These are phyloP conservation scores for Rhynchotus rufescens DNA, from an alignment of 2,797 vertebrate genomes.

Conservation along the genomic window DNA sequence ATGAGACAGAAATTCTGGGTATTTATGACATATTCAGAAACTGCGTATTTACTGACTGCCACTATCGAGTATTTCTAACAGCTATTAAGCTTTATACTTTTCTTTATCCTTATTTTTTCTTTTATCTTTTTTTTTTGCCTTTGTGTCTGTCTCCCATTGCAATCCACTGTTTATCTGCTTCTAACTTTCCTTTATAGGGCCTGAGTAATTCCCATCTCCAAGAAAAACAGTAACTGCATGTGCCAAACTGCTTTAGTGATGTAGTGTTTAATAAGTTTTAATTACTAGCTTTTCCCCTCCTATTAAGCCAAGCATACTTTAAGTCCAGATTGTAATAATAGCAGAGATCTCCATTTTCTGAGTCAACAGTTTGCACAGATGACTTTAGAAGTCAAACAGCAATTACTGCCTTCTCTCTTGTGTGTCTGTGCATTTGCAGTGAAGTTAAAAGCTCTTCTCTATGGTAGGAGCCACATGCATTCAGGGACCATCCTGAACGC, in stretches of 20 bases:
- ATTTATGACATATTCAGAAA: neutral
- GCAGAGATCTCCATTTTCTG: slow-evolving; percentile 12
- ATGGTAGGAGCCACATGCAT: neutral
- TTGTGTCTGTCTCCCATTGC: neutral
- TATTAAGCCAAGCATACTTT: slow-evolving; percentile 16
- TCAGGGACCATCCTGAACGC: neutral
- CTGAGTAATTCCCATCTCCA: neutral
- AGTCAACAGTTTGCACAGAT: neutral
- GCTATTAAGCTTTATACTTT: neutral
- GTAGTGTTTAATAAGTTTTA: slow-evolving; percentile 5
- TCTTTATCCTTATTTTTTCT: neutral
- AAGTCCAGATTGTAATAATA: neutral
- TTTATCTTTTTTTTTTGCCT: neutral
- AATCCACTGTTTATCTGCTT: neutral
- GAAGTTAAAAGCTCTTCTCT: neutral
- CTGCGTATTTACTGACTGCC: neutral
- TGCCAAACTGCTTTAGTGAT: neutral
- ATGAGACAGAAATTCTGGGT: neutral
- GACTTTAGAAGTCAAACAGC: slow-evolving; percentile 10
- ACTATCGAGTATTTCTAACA: neutral
- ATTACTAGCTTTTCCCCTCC: slow-evolving; percentile 1
- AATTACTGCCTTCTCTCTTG: slow-evolving; percentile 13
- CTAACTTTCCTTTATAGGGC: neutral
- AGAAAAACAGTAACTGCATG: neutral
- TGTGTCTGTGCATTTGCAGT: neutral